These are phyloP conservation scores for Leucophora obtusa DNA, from an alignment of 2,888 invertebrate species.

Conservation along the genomic window DNA sequence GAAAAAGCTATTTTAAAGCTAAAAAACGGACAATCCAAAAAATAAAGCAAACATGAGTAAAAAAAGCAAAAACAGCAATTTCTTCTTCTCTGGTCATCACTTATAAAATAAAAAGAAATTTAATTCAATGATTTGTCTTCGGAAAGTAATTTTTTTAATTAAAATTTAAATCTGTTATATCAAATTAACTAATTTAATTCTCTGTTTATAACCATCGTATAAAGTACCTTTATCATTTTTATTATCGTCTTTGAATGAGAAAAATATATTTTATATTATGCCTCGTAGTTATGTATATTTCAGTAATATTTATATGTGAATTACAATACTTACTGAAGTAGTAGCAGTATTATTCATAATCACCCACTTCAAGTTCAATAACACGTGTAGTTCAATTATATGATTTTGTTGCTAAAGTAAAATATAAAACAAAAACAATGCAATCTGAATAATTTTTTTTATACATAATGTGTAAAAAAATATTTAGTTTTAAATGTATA, in stretches of 20 bases:
- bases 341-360: conserved; percentile 3
- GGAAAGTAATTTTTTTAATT: no score
- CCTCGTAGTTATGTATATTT: conserved; percentile 13
- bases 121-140: no score
- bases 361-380: conserved; percentile 27
- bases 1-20: no score
- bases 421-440: neutral
- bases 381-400: conserved; percentile 1
- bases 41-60: no score
- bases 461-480: neutral
- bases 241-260: neutral
- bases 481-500: neutral
- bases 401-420: neutral
- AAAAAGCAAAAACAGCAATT: no score
- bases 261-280: neutral
- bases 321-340: neutral
- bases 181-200: no score
- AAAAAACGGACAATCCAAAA: no score
- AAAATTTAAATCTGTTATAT: no score
- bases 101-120: no score
- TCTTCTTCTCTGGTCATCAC: no score
- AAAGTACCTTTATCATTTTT: conserved; percentile 1
- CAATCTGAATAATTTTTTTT: neutral
- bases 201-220: neutral
- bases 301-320: neutral